Percentiles rank a stretch among this genome's conserved stretches.
Evolutionary conservation across 2,888 invertebrate genomes (phyloP).

Genomic region (Papilio protenor): DNA sequence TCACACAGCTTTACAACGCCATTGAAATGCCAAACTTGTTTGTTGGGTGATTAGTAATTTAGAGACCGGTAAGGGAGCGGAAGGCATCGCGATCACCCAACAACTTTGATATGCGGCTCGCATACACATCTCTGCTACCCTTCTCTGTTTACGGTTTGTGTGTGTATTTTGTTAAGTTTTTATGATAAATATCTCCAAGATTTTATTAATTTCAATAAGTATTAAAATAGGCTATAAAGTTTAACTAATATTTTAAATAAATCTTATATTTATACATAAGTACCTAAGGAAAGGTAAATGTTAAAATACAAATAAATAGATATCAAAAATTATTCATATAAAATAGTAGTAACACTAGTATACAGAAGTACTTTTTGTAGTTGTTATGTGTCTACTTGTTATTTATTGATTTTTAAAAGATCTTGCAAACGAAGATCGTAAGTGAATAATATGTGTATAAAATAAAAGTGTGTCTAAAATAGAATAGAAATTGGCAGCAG

Average conservation of each 20-base stretch:
- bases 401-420: not conserved
- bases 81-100: constrained; percentile 77
- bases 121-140: constrained; percentile 66
- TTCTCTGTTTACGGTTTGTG: not conserved
- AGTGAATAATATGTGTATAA: too few relatives aligned
- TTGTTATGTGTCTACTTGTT: not conserved
- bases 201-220: not conserved
- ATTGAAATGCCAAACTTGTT: constrained; percentile 74
- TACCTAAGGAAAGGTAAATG: not conserved
- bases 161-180: not conserved
- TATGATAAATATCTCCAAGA: not conserved
- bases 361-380: not conserved
- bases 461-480: constrained; percentile 34
- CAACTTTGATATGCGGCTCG: constrained; percentile 71
- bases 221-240: not conserved
- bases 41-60: constrained; percentile 76
- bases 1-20: constrained; percentile 81
- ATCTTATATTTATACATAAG: not conserved
- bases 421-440: not conserved
- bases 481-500: constrained; percentile 41
- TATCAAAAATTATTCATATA: not conserved
- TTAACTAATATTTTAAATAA: not conserved
- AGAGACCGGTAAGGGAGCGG: constrained; percentile 60
- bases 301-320: not conserved
- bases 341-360: not conserved